Conservation (phyloP, 2,797 vertebrate genomes). For the Arnoldichthys spilopterus region DNA sequence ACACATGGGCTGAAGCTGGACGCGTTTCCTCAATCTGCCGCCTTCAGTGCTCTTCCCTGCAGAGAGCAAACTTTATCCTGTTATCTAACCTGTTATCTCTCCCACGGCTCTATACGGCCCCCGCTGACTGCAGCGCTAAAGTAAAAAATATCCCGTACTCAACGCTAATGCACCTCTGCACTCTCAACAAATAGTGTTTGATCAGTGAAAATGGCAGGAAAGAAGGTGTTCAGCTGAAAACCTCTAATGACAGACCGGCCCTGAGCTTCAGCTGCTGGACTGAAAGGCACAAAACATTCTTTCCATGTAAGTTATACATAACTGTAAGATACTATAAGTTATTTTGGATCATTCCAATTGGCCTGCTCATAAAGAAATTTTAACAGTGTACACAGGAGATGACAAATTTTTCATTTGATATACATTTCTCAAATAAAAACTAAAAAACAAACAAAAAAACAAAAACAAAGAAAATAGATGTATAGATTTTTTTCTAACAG, state of each 20-base stretch:
- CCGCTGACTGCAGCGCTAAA: not conserved
- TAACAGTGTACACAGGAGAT: too few species aligned
- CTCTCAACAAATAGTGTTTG: not conserved
- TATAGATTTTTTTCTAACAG: too few species aligned
- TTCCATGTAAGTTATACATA: too few species aligned
- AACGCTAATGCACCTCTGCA: not conserved
- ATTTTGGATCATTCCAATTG: too few species aligned
- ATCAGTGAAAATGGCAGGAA: not conserved
- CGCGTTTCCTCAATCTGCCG: slow-evolving; percentile 10
- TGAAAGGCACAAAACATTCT: not conserved
- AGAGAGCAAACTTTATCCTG: slow-evolving; percentile 38
- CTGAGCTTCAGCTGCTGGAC: not conserved
- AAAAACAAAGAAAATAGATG: too few species aligned
- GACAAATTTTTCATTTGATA: too few species aligned
- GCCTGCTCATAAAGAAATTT: too few species aligned
- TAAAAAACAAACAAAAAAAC: too few species aligned
- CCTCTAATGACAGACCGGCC: slow-evolving; percentile 4
- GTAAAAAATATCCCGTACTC: not conserved
- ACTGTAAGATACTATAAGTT: too few species aligned
- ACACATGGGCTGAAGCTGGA: slow-evolving; percentile 57
- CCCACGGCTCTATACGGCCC: not conserved
- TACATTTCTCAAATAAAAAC: too few species aligned
- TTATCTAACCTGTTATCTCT: slow-evolving; percentile 36
- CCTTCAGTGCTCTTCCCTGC: slow-evolving; percentile 9
- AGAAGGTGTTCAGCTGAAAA: not conserved